Conservation (phyloP, 2,888 invertebrate species). For the Tineola bisselliella region DNA sequence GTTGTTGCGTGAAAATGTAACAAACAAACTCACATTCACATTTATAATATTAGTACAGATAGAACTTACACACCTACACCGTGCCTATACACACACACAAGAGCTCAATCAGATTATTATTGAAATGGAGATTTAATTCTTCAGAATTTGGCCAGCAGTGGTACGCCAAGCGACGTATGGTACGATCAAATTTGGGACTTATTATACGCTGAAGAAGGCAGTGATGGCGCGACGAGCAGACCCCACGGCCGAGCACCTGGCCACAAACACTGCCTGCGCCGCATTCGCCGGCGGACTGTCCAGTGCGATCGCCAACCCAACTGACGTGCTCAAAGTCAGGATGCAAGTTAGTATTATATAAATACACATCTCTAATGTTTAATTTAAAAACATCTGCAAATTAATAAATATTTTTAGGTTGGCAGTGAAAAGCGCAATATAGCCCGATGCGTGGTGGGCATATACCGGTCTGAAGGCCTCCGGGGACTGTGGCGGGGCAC, state of each 20-base stretch:
- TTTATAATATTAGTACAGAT: too few species aligned
- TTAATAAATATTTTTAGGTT: slow-evolving; percentile 43
- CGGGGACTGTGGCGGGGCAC: slow-evolving; percentile 94
- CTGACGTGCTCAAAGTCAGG: slow-evolving; percentile 94
- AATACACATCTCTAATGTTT: background rate
- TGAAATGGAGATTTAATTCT: too few species aligned
- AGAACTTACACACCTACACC: too few species aligned
- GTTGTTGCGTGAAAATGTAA: too few species aligned
- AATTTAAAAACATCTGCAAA: slow-evolving; percentile 83
- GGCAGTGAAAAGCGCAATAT: slow-evolving; percentile 71
- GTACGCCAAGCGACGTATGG: slow-evolving; percentile 94
- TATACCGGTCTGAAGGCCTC: slow-evolving; percentile 84
- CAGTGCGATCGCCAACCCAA: slow-evolving; percentile 95
- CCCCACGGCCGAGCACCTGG: slow-evolving; percentile 65
- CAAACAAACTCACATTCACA: too few species aligned
- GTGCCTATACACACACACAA: too few species aligned
- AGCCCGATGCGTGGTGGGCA: slow-evolving; percentile 81
- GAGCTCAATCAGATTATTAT: too few species aligned
- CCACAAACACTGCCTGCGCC: slow-evolving; percentile 82
- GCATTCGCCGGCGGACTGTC: slow-evolving; percentile 88
- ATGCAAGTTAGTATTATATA: slow-evolving; percentile 77
- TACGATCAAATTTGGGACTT: slow-evolving; percentile 95
- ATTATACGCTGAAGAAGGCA: slow-evolving; percentile 86
- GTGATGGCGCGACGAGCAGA: slow-evolving; percentile 65
- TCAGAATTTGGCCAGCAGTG: slow-evolving; percentile 91